A percentile compares a stretch with the other conserved stretches of the same genome.
These are phyloP conservation scores for Neosilurus mollespiculum DNA, from an alignment of 2,797 vertebrate genomes.

Conservation along the genomic window DNA sequence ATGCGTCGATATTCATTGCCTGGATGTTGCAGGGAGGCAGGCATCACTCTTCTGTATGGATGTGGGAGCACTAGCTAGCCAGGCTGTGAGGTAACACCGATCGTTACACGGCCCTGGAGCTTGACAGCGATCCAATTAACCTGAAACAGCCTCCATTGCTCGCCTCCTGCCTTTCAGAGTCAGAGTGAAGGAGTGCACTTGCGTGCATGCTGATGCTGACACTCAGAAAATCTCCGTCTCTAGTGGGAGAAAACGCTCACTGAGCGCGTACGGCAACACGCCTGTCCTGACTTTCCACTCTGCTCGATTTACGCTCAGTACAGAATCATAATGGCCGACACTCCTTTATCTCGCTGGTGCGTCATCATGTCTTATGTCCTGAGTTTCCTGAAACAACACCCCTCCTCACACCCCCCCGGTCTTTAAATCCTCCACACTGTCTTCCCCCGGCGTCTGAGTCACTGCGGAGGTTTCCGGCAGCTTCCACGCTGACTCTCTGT, in stretches of 20 bases:
- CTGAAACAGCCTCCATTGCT: conserved; percentile 58
- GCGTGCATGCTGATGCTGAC: conserved; percentile 42
- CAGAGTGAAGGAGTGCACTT: conserved; percentile 28
- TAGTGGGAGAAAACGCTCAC: conserved; percentile 15
- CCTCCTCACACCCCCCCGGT: neutral
- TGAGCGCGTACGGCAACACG: neutral
- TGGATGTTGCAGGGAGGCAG: conserved; percentile 44
- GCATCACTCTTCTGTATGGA: conserved; percentile 63
- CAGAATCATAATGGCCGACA: conserved; percentile 20
- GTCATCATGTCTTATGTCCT: conserved; percentile 13
- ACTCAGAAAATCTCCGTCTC: conserved; percentile 38
- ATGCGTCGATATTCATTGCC: conserved; percentile 72
- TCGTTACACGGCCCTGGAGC: conserved; percentile 67
- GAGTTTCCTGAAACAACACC: conserved; percentile 20
- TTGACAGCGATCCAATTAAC: conserved; percentile 71
- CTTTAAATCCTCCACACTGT: neutral
- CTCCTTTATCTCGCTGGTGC: neutral
- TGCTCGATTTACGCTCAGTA: neutral
- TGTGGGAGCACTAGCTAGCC: conserved; percentile 48
- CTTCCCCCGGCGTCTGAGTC: conserved; percentile 8
- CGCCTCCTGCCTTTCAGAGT: conserved; percentile 37
- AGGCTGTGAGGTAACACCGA: conserved; percentile 59
- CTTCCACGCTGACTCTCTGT: neutral
- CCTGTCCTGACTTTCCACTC: neutral
- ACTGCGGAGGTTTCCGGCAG: conserved; percentile 19